Evolutionary conservation across 2,888 invertebrate species (phyloP).

Genomic region (Meandrusa payeni): DNA sequence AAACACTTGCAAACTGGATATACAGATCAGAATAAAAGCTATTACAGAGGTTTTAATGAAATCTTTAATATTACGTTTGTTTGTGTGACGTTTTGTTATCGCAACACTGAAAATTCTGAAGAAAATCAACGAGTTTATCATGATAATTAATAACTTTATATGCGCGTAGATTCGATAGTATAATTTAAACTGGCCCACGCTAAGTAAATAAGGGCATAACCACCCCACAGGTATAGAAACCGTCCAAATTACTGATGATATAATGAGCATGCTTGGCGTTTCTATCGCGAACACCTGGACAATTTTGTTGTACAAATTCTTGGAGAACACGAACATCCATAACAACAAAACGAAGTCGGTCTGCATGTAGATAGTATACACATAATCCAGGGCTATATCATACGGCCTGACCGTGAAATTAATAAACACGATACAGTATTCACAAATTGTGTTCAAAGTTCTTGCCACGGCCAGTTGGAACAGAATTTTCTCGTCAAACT

Average conservation of each 20-base stretch:
- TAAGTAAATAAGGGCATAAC: conserved; percentile 32
- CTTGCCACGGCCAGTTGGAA: conserved; percentile 50
- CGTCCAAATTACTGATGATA: conserved; percentile 42
- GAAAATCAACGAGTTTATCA: conserved; percentile 47
- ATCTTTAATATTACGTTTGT: conserved; percentile 31
- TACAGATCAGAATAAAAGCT: conserved; percentile 46
- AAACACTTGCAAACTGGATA: conserved; percentile 53
- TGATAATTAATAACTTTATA: conserved; percentile 45
- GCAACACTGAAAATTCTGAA: conserved; percentile 47
- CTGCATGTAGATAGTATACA: conserved; percentile 41
- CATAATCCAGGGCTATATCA: conserved; percentile 24
- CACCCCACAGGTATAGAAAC: conserved; percentile 43
- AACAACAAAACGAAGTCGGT: conserved; percentile 48
- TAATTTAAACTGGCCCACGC: conserved; percentile 26
- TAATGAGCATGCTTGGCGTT: conserved; percentile 35
- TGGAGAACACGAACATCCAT: conserved; percentile 60
- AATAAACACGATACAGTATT: conserved; percentile 35
- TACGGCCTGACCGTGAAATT: not conserved
- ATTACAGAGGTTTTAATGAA: conserved; percentile 40
- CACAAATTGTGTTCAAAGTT: conserved; percentile 42
- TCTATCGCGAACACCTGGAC: conserved; percentile 44
- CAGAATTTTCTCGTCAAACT: conserved; percentile 52
- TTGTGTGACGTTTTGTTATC: conserved; percentile 28
- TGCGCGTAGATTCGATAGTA: conserved; percentile 41
- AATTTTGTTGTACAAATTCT: conserved; percentile 57